A percentile compares a stretch with the other conserved stretches of the same genome.
Conservation (phyloP, 2,888 invertebrate species). For the Mythimna impura region DNA sequence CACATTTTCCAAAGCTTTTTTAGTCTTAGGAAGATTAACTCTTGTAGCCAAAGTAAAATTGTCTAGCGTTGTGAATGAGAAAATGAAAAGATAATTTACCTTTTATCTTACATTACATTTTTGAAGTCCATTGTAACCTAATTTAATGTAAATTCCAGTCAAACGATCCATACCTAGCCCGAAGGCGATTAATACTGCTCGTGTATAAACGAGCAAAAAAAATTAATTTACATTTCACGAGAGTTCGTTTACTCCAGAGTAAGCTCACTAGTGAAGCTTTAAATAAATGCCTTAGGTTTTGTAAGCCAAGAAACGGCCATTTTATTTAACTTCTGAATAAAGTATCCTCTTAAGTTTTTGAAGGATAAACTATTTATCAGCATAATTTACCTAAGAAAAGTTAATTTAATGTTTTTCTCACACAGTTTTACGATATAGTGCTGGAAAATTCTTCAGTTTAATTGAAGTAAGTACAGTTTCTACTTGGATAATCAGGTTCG, state of each 20-base stretch:
- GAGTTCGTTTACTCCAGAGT: neutral
- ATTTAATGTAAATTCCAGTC: slow-evolving; percentile 1
- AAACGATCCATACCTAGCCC: neutral
- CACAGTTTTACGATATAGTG: slow-evolving; percentile 13
- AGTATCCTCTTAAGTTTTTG: slow-evolving; percentile 12
- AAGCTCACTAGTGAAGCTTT: neutral
- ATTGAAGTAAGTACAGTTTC: slow-evolving; percentile 35
- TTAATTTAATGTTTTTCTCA: slow-evolving; percentile 7
- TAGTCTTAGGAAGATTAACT: too few species aligned
- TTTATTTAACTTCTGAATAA: slow-evolving; percentile 31
- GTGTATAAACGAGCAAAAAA: slow-evolving; percentile 12
- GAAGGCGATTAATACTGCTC: slow-evolving; percentile 16
- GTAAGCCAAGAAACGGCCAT: slow-evolving; percentile 11
- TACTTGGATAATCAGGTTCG: slow-evolving; percentile 6
- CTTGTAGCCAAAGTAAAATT: too few species aligned
- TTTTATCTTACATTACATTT: slow-evolving; percentile 2
- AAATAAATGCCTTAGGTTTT: slow-evolving; percentile 37
- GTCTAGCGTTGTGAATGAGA: neutral
- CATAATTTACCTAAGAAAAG: slow-evolving; percentile 1
- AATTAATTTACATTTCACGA: slow-evolving; percentile 6
- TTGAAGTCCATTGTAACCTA: neutral
- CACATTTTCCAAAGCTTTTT: too few species aligned
- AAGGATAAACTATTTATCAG: slow-evolving; percentile 12
- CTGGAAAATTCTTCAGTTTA: slow-evolving; percentile 14
- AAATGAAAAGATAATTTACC: slow-evolving; percentile 1